Base-by-base conservation (phyloP, 2,888 invertebrate species). In the Apamea anceps region DNA sequence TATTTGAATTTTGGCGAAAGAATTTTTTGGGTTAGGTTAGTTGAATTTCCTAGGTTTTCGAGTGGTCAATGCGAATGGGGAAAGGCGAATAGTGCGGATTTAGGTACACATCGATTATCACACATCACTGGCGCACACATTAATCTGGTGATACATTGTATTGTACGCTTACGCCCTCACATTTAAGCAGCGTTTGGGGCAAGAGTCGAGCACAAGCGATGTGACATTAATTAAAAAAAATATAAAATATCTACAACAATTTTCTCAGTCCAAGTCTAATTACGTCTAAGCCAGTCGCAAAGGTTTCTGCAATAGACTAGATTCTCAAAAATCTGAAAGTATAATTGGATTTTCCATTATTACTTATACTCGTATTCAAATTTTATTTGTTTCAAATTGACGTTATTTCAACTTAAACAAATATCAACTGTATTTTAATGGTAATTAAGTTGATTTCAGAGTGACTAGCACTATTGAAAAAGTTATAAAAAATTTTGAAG, bases 101-200 rank as follows among this genome's bases (percentile, higher is more conserved):
- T 89, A 81, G 88, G 88, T 89, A 84, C 87, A 90, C 85, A 88
- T 93, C 93, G 92, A 79, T 81, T 81, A 84, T 83, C 86, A 86
- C 94, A 94, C 93, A 94, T 95, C 94, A 95, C 93, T 91, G 93
- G 91, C 90, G 91, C 93, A 93, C 92, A 94, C 94, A 94, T 94
- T 95, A 95, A 96, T 95, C 95, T 95, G 94, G 94, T 94, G 94
- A 95, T 95, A 94, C 94, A 96, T 95, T 93, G 95, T 94, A 90
- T 92, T 93, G 92, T 94, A 91, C 93, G 93, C 94, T 93, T 93
- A 94, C 94, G 91, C 94, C 93, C 94, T 93, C 93, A 91, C 91
- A 93, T 92, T 93, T 92, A 91, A 91, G 81, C 81, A 86, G 84
- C 72, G 88, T 80, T 75, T 87, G 88, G 87, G 51, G 60, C 90